phyloP scores from a whole-genome alignment of 2,888 invertebrate genomes.

The Piscicola geometra region DNA sequence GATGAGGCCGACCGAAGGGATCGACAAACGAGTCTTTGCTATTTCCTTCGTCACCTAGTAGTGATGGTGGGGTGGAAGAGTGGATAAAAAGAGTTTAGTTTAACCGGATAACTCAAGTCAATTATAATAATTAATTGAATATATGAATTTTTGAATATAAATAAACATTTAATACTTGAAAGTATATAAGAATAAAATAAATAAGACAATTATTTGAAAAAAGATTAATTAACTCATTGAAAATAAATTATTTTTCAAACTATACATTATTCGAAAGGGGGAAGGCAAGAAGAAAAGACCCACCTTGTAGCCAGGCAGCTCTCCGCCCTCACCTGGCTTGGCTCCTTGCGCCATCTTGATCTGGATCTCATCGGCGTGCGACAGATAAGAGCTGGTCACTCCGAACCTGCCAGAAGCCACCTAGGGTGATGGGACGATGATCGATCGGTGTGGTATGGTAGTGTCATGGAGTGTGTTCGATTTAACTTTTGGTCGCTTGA shows the following conservation, averaged over 20 bases:
- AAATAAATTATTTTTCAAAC: no score
- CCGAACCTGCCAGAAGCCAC: constrained; percentile 97
- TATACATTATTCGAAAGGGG: no score
- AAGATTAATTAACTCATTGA: neutral
- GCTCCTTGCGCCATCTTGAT: constrained; percentile 99
- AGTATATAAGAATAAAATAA: constrained; percentile 17
- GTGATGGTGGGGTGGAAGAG: no score
- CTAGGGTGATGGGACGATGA: constrained; percentile 44
- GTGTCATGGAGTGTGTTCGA: no score
- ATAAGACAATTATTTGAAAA: neutral
- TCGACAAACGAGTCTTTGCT: constrained; percentile 88
- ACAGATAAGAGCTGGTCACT: constrained; percentile 91
- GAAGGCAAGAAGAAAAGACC: no score
- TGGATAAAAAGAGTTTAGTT: no score
- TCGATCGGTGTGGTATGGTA: no score
- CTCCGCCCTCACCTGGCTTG: constrained; percentile 97
- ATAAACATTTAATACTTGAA: neutral
- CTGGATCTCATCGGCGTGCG: constrained; percentile 94
- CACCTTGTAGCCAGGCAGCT: constrained; percentile 79
- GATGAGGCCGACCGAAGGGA: constrained; percentile 92
- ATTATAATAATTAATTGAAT: no score
- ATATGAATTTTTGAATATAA: neutral
- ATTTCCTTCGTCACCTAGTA: constrained; percentile 85
- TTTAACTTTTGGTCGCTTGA: no score
- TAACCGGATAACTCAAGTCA: no score